Percentiles rank a stretch among this genome's conserved stretches.
phyloP scores from a whole-genome alignment of 1,140 invertebrate genomes.

The Portunus trituberculatus region DNA sequence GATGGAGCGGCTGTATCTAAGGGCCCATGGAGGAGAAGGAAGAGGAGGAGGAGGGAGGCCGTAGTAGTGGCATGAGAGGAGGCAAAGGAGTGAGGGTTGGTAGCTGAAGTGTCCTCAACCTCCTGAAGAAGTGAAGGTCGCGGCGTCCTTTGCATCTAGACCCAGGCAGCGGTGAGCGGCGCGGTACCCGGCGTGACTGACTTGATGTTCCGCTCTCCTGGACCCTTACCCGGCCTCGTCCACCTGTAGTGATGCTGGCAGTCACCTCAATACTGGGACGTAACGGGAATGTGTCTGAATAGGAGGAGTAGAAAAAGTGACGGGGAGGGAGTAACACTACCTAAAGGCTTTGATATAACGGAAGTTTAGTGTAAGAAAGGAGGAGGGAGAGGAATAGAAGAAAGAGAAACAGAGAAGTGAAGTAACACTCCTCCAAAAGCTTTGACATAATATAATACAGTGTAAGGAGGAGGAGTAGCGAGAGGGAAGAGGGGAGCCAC shows the following conservation, averaged over 20 bases:
- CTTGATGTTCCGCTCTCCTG: not conserved
- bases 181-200: not conserved
- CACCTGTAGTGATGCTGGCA: not conserved
- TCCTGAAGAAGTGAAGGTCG: not conserved
- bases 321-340: too few relatives aligned
- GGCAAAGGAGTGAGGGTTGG: too few relatives aligned
- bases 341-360: too few relatives aligned
- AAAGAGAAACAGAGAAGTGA: not conserved
- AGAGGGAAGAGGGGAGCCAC: not conserved
- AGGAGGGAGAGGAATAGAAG: not conserved
- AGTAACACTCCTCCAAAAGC: too few relatives aligned
- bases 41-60: not conserved
- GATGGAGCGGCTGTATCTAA: conserved; percentile 4
- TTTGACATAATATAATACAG: too few relatives aligned
- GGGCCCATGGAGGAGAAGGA: not conserved
- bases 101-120: too few relatives aligned
- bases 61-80: too few relatives aligned
- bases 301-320: too few relatives aligned
- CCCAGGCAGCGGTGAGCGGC: not conserved
- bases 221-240: not conserved
- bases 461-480: too few relatives aligned
- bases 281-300: too few relatives aligned
- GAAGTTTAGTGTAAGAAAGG: not conserved
- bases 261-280: too few relatives aligned
- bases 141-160: not conserved